Evolutionary conservation across 2,113 vertebrate genomes (phyloP).

Genomic region (Muntiacus reevesi): DNA sequence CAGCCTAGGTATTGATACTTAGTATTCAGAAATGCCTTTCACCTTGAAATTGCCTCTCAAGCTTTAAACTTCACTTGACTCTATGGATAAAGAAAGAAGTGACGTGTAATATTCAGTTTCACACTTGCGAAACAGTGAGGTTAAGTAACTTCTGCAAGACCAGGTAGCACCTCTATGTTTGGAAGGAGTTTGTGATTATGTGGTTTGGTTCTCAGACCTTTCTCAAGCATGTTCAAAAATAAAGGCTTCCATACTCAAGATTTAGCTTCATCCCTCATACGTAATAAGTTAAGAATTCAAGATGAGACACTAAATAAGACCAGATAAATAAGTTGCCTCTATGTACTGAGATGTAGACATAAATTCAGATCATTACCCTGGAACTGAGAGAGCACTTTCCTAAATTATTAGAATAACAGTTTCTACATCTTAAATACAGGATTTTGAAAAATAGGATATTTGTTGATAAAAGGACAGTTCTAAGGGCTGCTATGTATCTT

Average conservation of each 20-base stretch:
- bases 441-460: background rate
- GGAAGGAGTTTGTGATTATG: background rate
- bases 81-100: conserved; percentile 32
- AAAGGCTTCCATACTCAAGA: background rate
- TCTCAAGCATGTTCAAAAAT: conserved; percentile 27
- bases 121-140: conserved; percentile 25
- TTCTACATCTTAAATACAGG: conserved; percentile 7
- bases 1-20: background rate
- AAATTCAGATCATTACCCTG: conserved; percentile 5
- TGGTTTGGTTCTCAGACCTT: background rate
- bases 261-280: background rate
- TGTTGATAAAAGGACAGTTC: conserved; percentile 24
- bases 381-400: conserved; percentile 23
- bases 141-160: conserved; percentile 30
- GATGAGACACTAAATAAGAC: conserved; percentile 29
- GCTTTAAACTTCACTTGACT: conserved; percentile 20
- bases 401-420: background rate
- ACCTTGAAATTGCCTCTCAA: conserved; percentile 30
- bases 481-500: background rate
- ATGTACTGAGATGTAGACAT: background rate
- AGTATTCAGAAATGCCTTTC: conserved; percentile 15
- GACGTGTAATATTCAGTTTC: conserved; percentile 40
- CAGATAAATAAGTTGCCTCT: background rate
- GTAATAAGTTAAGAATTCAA: conserved; percentile 41
- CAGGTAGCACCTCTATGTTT: background rate